Evolutionary conservation across 2,797 vertebrate species (phyloP).

Genomic region (Ambastaia sidthimunki): DNA sequence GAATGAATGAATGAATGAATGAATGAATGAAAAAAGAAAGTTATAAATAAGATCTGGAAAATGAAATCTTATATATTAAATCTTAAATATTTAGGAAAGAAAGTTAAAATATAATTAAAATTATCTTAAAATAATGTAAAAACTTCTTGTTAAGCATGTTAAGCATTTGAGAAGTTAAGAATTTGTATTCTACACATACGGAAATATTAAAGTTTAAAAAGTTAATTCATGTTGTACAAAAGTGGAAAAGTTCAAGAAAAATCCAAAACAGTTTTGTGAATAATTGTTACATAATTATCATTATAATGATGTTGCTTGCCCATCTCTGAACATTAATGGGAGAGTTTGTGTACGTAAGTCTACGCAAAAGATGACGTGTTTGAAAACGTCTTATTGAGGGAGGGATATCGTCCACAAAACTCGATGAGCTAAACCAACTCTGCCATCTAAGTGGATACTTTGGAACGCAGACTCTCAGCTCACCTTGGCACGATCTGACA

Average conservation of each 20-base stretch:
- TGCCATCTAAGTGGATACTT: constrained; percentile 60
- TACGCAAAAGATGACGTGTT: constrained; percentile 78
- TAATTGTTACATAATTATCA: neutral
- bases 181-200: neutral
- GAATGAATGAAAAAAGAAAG: neutral
- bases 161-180: neutral
- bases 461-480: constrained; percentile 35
- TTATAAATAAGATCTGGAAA: no score
- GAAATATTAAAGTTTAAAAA: neutral
- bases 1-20: neutral
- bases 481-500: constrained; percentile 36
- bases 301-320: neutral
- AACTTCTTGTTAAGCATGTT: no score
- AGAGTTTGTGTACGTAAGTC: constrained; percentile 58
- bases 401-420: constrained; percentile 80
- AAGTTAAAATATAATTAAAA: no score
- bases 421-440: constrained; percentile 60
- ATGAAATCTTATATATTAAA: no score
- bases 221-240: neutral
- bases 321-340: constrained; percentile 34
- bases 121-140: no score
- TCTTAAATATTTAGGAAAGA: no score
- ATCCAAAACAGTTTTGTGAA: neutral
- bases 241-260: neutral
- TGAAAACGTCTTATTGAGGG: constrained; percentile 78